Percentiles rank a stretch among this genome's conserved stretches.
Evolutionary conservation across 1,140 invertebrate species (phyloP).

Genomic region (Drosophila bipectinata): DNA sequence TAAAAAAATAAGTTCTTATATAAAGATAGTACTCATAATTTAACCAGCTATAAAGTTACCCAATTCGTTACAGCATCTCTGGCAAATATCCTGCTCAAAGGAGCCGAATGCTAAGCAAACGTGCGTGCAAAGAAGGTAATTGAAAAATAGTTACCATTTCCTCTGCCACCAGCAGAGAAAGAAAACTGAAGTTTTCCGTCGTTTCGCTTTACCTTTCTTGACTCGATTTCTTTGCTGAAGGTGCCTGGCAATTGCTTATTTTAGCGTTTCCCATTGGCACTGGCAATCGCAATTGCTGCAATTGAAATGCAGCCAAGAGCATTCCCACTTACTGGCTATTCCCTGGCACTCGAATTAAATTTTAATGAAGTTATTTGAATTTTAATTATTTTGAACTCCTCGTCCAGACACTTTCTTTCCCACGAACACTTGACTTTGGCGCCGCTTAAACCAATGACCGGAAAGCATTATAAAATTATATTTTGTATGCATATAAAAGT

Average conservation of each 20-base stretch:
- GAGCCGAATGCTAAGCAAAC: conserved; percentile 74
- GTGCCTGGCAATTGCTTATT: conserved; percentile 46
- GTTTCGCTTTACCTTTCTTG: conserved; percentile 16
- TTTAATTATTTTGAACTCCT: conserved; percentile 48
- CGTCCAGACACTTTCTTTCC: conserved; percentile 12
- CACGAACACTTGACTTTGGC: conserved; percentile 19
- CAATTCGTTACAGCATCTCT: conserved; percentile 18
- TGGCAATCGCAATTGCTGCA: conserved; percentile 45
- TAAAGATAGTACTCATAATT: neutral
- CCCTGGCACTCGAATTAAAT: conserved; percentile 37
- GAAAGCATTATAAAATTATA: conserved; percentile 52
- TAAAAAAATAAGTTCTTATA: conserved; percentile 2
- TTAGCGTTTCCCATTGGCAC: conserved; percentile 49
- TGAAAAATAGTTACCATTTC: conserved; percentile 80
- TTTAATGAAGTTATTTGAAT: conserved; percentile 65
- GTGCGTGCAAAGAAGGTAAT: conserved; percentile 80
- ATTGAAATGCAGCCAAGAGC: conserved; percentile 56
- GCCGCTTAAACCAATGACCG: conserved; percentile 55
- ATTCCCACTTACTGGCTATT: conserved; percentile 33
- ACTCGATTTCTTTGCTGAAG: conserved; percentile 6
- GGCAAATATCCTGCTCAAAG: conserved; percentile 51
- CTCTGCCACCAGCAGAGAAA: conserved; percentile 32
- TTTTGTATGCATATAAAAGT: conserved; percentile 33
- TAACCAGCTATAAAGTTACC: neutral
- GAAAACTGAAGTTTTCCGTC: conserved; percentile 44